Evolutionary conservation across 1,140 invertebrate genomes (phyloP).

Genomic region (Calosoma granatense): DNA sequence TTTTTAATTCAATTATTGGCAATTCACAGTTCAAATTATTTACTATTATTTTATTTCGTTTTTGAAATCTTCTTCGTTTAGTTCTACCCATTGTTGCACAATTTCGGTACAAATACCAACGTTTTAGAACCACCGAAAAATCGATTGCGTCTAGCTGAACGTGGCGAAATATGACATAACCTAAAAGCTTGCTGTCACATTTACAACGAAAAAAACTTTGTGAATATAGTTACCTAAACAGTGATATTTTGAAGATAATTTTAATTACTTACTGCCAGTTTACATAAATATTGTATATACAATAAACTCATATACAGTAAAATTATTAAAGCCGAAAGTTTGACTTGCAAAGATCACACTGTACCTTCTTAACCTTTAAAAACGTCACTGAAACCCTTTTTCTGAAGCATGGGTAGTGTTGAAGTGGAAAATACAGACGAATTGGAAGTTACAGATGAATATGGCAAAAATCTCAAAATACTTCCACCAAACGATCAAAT

Average conservation of each 20-base stretch:
- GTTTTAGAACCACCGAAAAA: neutral
- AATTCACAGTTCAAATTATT: conserved; percentile 16
- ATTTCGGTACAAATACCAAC: neutral
- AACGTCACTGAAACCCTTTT: no score
- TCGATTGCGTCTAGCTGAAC: neutral
- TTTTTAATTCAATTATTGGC: conserved; percentile 21
- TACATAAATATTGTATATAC: no score
- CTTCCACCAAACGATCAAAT: conserved; percentile 79
- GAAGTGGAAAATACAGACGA: conserved; percentile 21
- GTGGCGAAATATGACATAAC: neutral
- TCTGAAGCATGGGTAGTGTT: conserved; percentile 26
- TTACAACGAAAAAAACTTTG: no score
- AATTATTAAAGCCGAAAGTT: no score
- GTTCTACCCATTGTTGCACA: conserved; percentile 23
- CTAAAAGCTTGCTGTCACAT: neutral
- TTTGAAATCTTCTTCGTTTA: conserved; percentile 15
- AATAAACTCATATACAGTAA: no score
- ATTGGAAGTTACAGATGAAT: conserved; percentile 39
- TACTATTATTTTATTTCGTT: conserved; percentile 9
- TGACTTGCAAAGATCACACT: no score
- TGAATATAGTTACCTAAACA: no score
- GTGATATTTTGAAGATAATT: no score
- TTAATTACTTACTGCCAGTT: no score
- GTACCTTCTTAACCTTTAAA: no score
- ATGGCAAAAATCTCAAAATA: conserved; percentile 69